A percentile compares a stretch with the other conserved stretches of the same genome.
Conservation (phyloP, 2,797 vertebrate genomes). For the Fistularia commersonii region DNA sequence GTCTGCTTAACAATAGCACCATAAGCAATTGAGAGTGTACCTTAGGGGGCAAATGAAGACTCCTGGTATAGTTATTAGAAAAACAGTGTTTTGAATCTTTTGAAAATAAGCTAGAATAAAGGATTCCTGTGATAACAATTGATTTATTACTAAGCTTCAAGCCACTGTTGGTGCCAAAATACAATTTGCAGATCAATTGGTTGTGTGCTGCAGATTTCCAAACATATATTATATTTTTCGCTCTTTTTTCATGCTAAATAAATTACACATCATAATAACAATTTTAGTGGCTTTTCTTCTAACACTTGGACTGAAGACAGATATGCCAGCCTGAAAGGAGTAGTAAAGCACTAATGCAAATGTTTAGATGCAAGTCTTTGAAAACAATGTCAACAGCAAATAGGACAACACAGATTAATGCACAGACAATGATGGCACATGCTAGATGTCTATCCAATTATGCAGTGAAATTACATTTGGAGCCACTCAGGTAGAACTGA, state of each 20-base stretch:
- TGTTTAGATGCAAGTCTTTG: constrained; percentile 54
- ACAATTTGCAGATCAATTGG: constrained; percentile 54
- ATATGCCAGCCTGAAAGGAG: constrained; percentile 33
- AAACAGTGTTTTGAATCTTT: constrained; percentile 62
- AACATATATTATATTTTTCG: constrained; percentile 36
- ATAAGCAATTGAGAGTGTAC: constrained; percentile 65
- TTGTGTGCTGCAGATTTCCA: constrained; percentile 34
- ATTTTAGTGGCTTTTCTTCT: constrained; percentile 31
- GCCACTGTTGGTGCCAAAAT: constrained; percentile 52
- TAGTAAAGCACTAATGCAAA: constrained; percentile 51
- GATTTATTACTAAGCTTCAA: constrained; percentile 64
- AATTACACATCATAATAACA: constrained; percentile 37
- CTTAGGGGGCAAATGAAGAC: constrained; percentile 35
- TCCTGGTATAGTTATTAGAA: constrained; percentile 60
- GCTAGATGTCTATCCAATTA: constrained; percentile 71
- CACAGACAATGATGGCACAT: constrained; percentile 63
- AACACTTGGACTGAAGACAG: constrained; percentile 17
- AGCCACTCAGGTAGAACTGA: constrained; percentile 69
- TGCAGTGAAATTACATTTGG: constrained; percentile 70
- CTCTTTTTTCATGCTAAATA: constrained; percentile 19
- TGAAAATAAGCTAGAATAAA: constrained; percentile 64
- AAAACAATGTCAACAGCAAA: constrained; percentile 68
- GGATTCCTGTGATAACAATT: constrained; percentile 71
- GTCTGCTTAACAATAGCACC: constrained; percentile 67
- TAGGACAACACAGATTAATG: constrained; percentile 64